Base-by-base conservation (phyloP, 2,113 vertebrate species). In the Taxidea taxus region DNA sequence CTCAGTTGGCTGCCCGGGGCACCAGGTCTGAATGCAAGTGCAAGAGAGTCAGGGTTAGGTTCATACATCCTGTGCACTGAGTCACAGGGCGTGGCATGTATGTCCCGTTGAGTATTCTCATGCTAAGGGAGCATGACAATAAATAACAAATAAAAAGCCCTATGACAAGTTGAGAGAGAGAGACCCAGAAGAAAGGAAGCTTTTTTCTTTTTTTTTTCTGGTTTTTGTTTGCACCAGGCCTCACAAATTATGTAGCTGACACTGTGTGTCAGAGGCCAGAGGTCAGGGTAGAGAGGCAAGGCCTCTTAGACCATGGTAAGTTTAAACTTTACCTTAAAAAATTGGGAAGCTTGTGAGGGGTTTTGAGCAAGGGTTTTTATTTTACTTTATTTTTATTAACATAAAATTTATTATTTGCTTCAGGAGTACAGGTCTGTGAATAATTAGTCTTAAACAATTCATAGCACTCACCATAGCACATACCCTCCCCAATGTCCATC, bases 271-370 rank as follows among this genome's bases (percentile, higher is more conserved):
- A 80, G n/a, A 60, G 29, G 27, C 49, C 84, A 62, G 27, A 90
- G 23, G 49, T 94, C 23, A 92, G 39, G 25, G 44, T 44, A 85
- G 51, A 92, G 93, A 78, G 5, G 23, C 58, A 78, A 89, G 56
- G 89, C 23, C 49, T 89, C 95, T 83, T 75, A 87, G 77, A 58
- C 49, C 10, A 29, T 82, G 58, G 18, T 44, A 74, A 83, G 27
- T 86, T 90, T 51, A 60, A 87, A 77, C 29, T 94, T 90, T 54
- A 94, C 47, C 18, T 58, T 89, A 77, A 66, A 62, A 87, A 94
- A 75, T 66, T 74, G 75, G 11, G 56, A 62, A 93, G 6, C 7
- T 29, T 83, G 37, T 94, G 51, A 47, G 25, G 31, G 29, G 14
- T 83, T 95, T 91, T 78, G 39, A 44, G 23, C 72, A 60, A 60